phyloP scores from a whole-genome alignment of 2,113 vertebrate species.

The Ranitomeya variabilis region DNA sequence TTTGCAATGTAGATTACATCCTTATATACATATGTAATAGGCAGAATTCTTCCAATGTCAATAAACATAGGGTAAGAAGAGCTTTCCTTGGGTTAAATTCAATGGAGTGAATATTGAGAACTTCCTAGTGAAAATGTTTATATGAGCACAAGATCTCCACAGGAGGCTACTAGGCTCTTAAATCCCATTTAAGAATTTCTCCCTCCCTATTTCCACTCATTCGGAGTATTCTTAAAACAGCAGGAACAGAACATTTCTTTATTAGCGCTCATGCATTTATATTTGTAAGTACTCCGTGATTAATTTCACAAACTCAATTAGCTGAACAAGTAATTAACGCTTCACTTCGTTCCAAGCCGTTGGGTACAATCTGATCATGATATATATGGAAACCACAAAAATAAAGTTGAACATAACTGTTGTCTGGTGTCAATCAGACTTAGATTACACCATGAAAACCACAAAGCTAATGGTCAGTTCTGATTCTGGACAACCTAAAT shows the following conservation, averaged over 20 bases:
- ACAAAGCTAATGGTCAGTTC: background rate
- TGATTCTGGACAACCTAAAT: no score
- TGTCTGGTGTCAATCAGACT: background rate
- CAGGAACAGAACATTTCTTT: constrained; percentile 19
- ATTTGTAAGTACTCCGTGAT: background rate
- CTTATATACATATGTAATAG: background rate
- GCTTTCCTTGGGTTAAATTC: constrained; percentile 16
- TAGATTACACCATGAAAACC: background rate
- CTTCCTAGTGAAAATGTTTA: constrained; percentile 17
- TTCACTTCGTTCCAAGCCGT: background rate
- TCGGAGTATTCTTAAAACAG: background rate
- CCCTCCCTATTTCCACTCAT: constrained; percentile 2
- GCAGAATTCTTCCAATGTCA: background rate
- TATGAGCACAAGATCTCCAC: constrained; percentile 15
- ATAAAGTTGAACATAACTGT: background rate
- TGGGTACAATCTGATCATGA: background rate
- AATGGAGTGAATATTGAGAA: constrained; percentile 13
- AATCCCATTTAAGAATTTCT: constrained; percentile 2
- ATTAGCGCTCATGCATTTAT: background rate
- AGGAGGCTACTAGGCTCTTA: background rate
- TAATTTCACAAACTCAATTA: background rate
- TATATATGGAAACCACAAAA: background rate
- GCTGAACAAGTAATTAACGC: background rate
- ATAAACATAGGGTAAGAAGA: background rate
- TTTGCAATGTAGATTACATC: background rate